Evolutionary conservation across 2,888 invertebrate genomes (phyloP).

Genomic region (Phyto melanocephala): DNA sequence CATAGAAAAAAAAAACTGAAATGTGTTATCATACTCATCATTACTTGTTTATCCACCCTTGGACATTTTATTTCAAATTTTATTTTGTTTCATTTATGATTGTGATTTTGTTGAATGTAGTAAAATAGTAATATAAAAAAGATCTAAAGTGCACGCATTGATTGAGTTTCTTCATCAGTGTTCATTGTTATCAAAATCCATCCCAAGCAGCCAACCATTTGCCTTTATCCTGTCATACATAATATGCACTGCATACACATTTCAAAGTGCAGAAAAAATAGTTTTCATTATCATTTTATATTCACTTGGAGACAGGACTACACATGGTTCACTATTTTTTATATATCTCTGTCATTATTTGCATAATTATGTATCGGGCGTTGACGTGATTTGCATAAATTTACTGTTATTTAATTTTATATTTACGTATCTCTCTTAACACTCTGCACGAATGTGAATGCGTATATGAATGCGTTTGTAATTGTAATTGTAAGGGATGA

Average conservation of each 20-base stretch:
- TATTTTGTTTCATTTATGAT: slow-evolving; percentile 28
- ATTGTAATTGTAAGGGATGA: background rate
- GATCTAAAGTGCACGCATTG: slow-evolving; percentile 37
- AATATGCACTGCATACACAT: background rate
- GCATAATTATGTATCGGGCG: slow-evolving; percentile 64
- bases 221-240: background rate
- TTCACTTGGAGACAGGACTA: slow-evolving; percentile 3
- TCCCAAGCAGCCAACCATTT: slow-evolving; percentile 10
- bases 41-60: slow-evolving; percentile 43
- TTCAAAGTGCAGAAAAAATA: background rate
- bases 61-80: slow-evolving; percentile 6
- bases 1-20: background rate
- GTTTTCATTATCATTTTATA: slow-evolving; percentile 46
- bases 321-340: background rate
- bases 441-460: background rate
- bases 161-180: slow-evolving; percentile 64
- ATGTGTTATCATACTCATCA: slow-evolving; percentile 50
- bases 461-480: background rate
- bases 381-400: slow-evolving; percentile 65
- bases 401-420: slow-evolving; percentile 48
- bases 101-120: slow-evolving; percentile 34
- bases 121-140: slow-evolving; percentile 12
- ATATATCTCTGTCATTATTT: slow-evolving; percentile 45
- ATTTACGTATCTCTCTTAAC: slow-evolving; percentile 26
- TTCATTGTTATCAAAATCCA: slow-evolving; percentile 53